Base-by-base conservation (phyloP, 1,140 invertebrate genomes). In the Sycobia sp. region DNA sequence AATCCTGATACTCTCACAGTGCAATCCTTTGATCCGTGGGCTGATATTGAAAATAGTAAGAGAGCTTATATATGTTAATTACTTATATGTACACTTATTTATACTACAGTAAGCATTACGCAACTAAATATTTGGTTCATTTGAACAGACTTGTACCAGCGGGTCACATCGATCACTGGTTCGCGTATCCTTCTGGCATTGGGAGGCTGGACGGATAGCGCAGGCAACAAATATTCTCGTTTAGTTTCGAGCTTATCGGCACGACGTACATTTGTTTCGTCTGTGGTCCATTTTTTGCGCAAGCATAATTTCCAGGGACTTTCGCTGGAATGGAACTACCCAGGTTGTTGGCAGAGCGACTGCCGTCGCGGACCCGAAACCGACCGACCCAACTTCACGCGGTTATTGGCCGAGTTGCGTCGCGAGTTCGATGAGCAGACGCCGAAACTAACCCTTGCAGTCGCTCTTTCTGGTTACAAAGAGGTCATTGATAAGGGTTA, bases 251-350 rank as follows among this genome's bases (percentile, higher is more conserved):
- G 86, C 57, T 79, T 84, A 3, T 79, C 82, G 4, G 78, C 85
- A 11, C 83, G 91, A n/a, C 80, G 86, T 43, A 87, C 87, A 58
- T 94, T 92, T 67, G 86, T 89, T 2, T 79, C 86, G 0, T 86
- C 87, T 29, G 81, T 86, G 1, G 82, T 91, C 0, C 81, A 85
- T 14, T 94, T 92, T 69, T 72, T 96, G 7, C 83, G 86, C 13
- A 84, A 86, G 54, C 83, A 93, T 65, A 87, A 88, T 29, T 95
- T 96, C 71, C 84, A 89, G 60, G 94, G 94, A 16, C 74, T 96
- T 0, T 92, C 94, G 65, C 69, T 96, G 4, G 93, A 95, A 67
- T 96, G 94, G 94, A 93, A 94, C 73, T 96, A 95, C 76, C 94
- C 93, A 0, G 89, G 90, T 44, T 96, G 94, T 68, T 95, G 93